These are phyloP conservation scores for Aromia moschata DNA, from an alignment of 2,888 invertebrate species.

Conservation along the genomic window DNA sequence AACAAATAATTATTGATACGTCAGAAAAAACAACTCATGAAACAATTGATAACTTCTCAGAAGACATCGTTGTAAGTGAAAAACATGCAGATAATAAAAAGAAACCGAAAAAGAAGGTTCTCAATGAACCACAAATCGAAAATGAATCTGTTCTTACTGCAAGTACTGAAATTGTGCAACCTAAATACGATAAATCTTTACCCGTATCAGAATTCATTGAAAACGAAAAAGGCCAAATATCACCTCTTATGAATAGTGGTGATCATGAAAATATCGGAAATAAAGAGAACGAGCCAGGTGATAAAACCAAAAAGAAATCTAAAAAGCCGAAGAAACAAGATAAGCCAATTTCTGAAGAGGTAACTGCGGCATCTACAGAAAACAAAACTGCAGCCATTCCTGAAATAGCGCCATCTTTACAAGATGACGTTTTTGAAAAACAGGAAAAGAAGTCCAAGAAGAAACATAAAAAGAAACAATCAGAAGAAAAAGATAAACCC, in stretches of 20 bases:
- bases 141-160: neutral
- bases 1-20: no score
- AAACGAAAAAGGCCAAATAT: neutral
- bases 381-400: neutral
- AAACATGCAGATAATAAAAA: conserved; percentile 9
- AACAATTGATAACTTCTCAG: neutral
- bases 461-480: neutral
- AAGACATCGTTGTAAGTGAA: neutral
- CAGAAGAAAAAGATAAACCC: neutral
- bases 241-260: neutral
- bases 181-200: neutral
- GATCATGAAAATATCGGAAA: neutral
- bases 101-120: conserved; percentile 8
- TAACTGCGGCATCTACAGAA: neutral
- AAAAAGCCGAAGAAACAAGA: neutral
- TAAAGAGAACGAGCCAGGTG: conserved; percentile 2
- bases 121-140: neutral
- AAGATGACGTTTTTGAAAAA: neutral
- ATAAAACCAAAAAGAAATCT: neutral
- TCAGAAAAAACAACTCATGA: no score
- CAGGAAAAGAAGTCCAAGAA: neutral
- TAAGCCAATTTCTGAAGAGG: neutral
- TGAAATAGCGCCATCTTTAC: neutral
- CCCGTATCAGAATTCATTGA: conserved; percentile 3
- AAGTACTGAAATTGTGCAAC: neutral